These are phyloP conservation scores for Lindbergichthys nudifrons DNA, from an alignment of 2,797 vertebrate species.

Conservation along the genomic window DNA sequence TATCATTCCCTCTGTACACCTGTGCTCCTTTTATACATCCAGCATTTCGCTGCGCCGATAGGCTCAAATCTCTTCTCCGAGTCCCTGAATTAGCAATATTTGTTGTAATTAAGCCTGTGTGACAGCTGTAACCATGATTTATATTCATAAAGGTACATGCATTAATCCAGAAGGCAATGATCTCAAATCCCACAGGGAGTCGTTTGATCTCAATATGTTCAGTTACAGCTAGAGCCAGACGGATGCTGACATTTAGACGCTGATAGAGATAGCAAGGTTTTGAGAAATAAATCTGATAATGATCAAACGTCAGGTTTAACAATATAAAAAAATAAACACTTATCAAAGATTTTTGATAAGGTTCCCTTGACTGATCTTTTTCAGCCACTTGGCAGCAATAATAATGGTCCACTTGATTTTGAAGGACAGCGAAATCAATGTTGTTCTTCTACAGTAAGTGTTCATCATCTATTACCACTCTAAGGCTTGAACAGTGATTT, in stretches of 20 bases:
- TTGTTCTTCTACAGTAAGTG: too few species aligned
- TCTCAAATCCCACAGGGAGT: constrained; percentile 6
- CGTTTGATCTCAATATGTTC: constrained; percentile 27
- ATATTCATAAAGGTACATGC: constrained; percentile 23
- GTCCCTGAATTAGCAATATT: constrained; percentile 6
- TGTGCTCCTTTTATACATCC: constrained; percentile 18
- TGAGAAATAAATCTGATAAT: neutral
- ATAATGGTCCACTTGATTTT: neutral
- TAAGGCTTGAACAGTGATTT: neutral
- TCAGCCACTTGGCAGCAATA: neutral
- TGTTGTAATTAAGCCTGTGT: constrained; percentile 18
- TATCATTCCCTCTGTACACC: constrained; percentile 16
- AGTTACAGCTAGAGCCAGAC: neutral
- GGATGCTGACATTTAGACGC: neutral
- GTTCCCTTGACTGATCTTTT: neutral
- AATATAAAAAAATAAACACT: too few species aligned
- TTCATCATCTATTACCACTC: neutral
- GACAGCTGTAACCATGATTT: constrained; percentile 21
- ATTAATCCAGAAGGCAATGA: constrained; percentile 48
- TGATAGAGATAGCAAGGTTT: neutral
- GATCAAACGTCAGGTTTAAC: neutral
- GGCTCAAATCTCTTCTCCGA: neutral
- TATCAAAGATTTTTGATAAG: neutral
- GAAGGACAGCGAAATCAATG: neutral
- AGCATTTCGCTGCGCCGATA: neutral